Percentiles rank a stretch among this genome's conserved stretches.
Evolutionary conservation across 2,888 invertebrate species (phyloP).

Genomic region (Eutolmus rufibarbis): DNA sequence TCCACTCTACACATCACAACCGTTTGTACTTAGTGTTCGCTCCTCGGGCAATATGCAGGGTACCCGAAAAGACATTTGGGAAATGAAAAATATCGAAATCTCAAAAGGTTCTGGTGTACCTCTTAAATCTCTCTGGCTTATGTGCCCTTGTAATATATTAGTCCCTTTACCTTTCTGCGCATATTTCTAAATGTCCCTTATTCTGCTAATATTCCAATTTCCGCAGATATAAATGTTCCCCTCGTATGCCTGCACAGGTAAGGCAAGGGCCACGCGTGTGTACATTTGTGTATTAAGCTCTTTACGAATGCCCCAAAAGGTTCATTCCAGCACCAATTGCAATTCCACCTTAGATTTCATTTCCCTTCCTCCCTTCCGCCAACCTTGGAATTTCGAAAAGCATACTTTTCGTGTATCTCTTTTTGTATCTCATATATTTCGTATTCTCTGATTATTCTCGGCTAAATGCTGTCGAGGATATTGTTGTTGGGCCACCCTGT

Average conservation of each 20-base stretch:
- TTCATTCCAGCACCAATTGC: slow-evolving; percentile 6
- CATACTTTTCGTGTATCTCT: not conserved
- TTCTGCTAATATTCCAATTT: slow-evolving; percentile 36
- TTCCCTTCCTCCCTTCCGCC: not conserved
- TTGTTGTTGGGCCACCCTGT: not conserved
- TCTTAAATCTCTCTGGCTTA: slow-evolving; percentile 9
- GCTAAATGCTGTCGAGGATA: not conserved
- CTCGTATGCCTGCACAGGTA: not conserved
- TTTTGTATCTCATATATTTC: slow-evolving; percentile 6
- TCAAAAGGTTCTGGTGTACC: not conserved
- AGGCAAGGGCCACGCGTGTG: not conserved
- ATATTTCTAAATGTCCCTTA: slow-evolving; percentile 33
- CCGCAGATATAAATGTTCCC: not conserved
- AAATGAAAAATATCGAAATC: slow-evolving; percentile 16
- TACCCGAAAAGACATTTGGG: not conserved
- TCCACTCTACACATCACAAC: not conserved
- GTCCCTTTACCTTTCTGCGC: slow-evolving; percentile 11
- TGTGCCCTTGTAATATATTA: slow-evolving; percentile 15
- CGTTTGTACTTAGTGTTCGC: not conserved
- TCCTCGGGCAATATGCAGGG: not conserved
- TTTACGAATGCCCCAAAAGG: not conserved
- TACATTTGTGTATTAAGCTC: slow-evolving; percentile 28
- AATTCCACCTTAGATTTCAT: slow-evolving; percentile 14
- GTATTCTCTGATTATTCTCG: not conserved
- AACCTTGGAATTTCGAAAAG: not conserved